These are phyloP conservation scores for Macquaria ambigua DNA, from an alignment of 2,113 vertebrate genomes.

Conservation along the genomic window DNA sequence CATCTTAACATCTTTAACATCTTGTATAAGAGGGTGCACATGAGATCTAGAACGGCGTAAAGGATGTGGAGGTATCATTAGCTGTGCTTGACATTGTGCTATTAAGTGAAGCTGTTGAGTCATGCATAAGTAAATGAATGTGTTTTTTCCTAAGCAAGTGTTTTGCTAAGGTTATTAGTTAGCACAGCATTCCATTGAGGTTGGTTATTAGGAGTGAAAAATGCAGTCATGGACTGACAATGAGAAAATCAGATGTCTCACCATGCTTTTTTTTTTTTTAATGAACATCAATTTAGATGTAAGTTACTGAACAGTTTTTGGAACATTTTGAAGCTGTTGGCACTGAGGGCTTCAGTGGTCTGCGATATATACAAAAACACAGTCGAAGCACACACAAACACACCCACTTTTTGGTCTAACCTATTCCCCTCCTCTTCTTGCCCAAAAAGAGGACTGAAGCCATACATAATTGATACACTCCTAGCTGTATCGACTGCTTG, in stretches of 20 bases:
- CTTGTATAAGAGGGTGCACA: slow-evolving; percentile 8
- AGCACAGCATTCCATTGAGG: neutral
- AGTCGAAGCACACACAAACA: slow-evolving; percentile 27
- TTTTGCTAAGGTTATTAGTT: slow-evolving; percentile 9
- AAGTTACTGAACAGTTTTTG: slow-evolving; percentile 24
- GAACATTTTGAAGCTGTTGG: slow-evolving; percentile 18
- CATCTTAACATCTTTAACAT: slow-evolving; percentile 42
- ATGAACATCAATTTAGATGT: neutral
- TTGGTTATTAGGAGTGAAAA: neutral
- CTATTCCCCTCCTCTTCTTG: slow-evolving; percentile 30
- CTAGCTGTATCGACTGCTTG: slow-evolving; percentile 75
- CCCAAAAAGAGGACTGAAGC: slow-evolving; percentile 68
- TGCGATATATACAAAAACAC: slow-evolving; percentile 23
- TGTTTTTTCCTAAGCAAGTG: neutral
- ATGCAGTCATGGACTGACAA: neutral
- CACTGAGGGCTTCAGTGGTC: neutral
- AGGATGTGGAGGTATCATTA: slow-evolving; percentile 20
- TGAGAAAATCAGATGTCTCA: slow-evolving; percentile 23
- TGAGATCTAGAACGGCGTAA: slow-evolving; percentile 5
- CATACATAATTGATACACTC: slow-evolving; percentile 85
- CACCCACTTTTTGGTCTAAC: slow-evolving; percentile 15
- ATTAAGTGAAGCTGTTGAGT: slow-evolving; percentile 9
- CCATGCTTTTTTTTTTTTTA: neutral
- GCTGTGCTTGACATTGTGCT: slow-evolving; percentile 28
- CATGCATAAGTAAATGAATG: slow-evolving; percentile 9